Base-by-base conservation (phyloP, 2,888 invertebrate species). In the Drosophila kambysellisi region DNA sequence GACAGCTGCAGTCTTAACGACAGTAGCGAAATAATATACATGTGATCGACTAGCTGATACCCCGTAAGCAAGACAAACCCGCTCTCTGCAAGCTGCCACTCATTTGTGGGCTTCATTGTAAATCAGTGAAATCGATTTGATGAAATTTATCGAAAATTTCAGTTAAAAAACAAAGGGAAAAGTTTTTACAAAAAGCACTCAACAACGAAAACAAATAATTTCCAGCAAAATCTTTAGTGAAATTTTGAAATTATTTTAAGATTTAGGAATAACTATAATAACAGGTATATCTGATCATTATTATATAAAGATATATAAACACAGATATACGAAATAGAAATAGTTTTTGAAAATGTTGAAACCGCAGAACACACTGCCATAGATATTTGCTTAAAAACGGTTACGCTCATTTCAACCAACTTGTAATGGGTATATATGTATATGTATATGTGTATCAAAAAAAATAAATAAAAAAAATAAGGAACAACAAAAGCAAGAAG, bases 1-100 rank as follows among this genome's bases (percentile, higher is more conserved):
- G 86, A 32, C 64, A 48, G 54, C 54, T 33, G 39, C 70, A 61
- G 61, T 54, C 35, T 46, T 57, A 63, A 56, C 53, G 25, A 41
- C 58, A 60, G 25, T 15, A 17, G 12, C 62, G 46, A 50, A 8
- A 11, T 12, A 12, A 7, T 20, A 8, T 39, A 12, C 12, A 20
- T 4, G 12, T 29, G 37, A 25, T 17, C 33, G 29, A 48, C 54
- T 4, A 3, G 11, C 0, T 1, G 9, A 50, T 67, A 39, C 68
- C 54, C 54, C 39, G 33, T 29, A 33, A 15, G 20, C 12, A 46
- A 2, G 11, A 11, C n/a, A n/a, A 4, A 9, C 41, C 4, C 9
- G 9, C 41, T n/a, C n/a, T 41, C 41, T 4, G 3, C 58, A 25
- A 12, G 35, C 39, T 17, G 32, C 15, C 9, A 9, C 0, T 41